Evolutionary conservation across 2,888 invertebrate genomes (phyloP), one percentile per base, ranked within the genome.

Genomic region (Hirudinaria manillensis): DNA sequence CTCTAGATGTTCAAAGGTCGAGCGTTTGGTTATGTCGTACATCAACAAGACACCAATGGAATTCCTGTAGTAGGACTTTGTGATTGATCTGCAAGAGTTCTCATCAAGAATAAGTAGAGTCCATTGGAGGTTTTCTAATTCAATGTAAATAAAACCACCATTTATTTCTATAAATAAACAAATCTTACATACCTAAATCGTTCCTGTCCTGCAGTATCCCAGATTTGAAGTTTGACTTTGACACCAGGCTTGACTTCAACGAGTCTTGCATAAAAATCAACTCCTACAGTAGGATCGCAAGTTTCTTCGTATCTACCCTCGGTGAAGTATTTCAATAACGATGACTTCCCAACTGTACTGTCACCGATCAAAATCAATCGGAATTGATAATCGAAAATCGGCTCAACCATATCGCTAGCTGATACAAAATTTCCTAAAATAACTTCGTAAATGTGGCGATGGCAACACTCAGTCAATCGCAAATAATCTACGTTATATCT

Each of bases 171-270:
- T 45, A 21, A 27, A 61, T 2, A 61, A 61, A 24, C 24, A 61
- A 61, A 61, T 27, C 29, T 19, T 61, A 7, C 61, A 61, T 78
- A 90, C 90, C 96, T 90, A 86, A 98, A 98, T 83, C 96, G 89
- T 86, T 98, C 97, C 84, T 98, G 97, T 0, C 98, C 98, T 65
- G 98, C 98, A 0, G 98, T 98, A 83, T 99, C 98, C 98, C 98
- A 99, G 34, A 99, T 87, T 84, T 99, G 98, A 76, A 99, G 87
- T 87, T 99, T 99, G 80, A 99, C 94, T 84, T 95, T 89, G 68
- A 94, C 93, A 13, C 95, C 95, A 86, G 96, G 94, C 85, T 93
- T 92, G 75, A 99, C 73, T 87, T 97, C 94, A 79, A 99, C 93
- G 77, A 97, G 89, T 79, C 97, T 89, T 3, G 98, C 95, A 85